These are phyloP conservation scores for Plebejus argus DNA, from an alignment of 2,888 invertebrate species.

Conservation along the genomic window DNA sequence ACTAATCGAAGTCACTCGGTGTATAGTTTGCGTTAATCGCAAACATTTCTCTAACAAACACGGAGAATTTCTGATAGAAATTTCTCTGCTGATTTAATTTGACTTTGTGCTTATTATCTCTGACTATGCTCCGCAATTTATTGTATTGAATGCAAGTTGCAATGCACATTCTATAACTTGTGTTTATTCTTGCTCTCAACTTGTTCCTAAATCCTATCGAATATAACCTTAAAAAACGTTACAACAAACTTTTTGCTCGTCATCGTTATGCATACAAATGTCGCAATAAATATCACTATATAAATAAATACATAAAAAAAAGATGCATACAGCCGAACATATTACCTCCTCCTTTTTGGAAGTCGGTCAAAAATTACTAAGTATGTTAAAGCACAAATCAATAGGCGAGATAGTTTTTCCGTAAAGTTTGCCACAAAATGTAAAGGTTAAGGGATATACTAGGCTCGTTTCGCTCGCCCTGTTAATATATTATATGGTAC, in stretches of 20 bases:
- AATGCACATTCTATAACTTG: not conserved
- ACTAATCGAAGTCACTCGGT: not conserved
- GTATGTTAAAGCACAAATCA: too few species aligned
- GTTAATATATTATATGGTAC: constrained; percentile 23
- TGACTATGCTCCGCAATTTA: not conserved
- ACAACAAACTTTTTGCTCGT: not conserved
- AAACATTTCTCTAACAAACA: not conserved
- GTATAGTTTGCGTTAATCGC: not conserved
- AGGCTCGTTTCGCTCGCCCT: too few species aligned
- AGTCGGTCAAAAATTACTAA: too few species aligned
- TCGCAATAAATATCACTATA: constrained; percentile 1
- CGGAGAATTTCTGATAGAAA: not conserved
- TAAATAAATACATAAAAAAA: too few species aligned
- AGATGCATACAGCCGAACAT: too few species aligned
- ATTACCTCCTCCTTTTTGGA: too few species aligned
- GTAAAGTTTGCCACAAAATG: too few species aligned
- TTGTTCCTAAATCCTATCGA: not conserved
- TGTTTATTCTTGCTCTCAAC: not conserved
- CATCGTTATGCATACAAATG: not conserved
- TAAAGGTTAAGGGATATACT: too few species aligned
- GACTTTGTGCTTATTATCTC: constrained; percentile 11
- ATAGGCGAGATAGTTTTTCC: too few species aligned
- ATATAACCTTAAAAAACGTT: not conserved
- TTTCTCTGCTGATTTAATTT: constrained; percentile 3
- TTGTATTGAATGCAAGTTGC: not conserved